These are phyloP conservation scores for Lepas anatifera DNA, from an alignment of 2,888 invertebrate species.

Conservation along the genomic window DNA sequence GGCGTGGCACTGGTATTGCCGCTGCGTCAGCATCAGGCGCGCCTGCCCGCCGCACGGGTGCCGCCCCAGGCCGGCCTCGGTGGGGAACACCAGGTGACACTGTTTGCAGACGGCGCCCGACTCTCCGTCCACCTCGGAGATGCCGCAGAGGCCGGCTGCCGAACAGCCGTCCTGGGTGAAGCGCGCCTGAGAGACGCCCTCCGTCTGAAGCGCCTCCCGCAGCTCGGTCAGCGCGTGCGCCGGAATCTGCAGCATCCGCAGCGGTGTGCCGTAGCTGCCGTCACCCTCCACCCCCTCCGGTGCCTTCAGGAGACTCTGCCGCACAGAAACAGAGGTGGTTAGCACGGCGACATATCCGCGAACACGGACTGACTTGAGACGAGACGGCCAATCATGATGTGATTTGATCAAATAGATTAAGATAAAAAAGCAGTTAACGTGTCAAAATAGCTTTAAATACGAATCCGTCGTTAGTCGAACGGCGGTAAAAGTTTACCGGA, in stretches of 20 bases:
- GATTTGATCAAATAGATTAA: too few species aligned
- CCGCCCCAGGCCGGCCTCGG: conserved; percentile 18
- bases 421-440: too few species aligned
- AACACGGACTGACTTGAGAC: too few species aligned
- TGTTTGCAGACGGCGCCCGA: conserved; percentile 24
- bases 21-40: conserved; percentile 22
- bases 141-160: conserved; percentile 14
- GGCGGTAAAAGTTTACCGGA: too few species aligned
- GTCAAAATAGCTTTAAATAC: too few species aligned
- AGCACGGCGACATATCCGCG: too few species aligned
- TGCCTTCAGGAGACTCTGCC: neutral
- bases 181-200: conserved; percentile 20
- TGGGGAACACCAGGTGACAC: conserved; percentile 24
- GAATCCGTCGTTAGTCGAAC: too few species aligned
- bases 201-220: conserved; percentile 18
- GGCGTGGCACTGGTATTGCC: conserved; percentile 21
- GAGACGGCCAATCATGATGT: too few species aligned
- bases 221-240: conserved; percentile 21
- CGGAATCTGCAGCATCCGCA: conserved; percentile 23
- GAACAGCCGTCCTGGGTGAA: conserved; percentile 23
- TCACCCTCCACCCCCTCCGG: neutral
- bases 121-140: conserved; percentile 19
- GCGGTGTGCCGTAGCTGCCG: conserved; percentile 20
- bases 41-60: conserved; percentile 23
- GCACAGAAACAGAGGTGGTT: too few species aligned